These are phyloP conservation scores for Periophthalmus magnuspinnatus DNA, from an alignment of 2,797 vertebrate species.

Conservation along the genomic window DNA sequence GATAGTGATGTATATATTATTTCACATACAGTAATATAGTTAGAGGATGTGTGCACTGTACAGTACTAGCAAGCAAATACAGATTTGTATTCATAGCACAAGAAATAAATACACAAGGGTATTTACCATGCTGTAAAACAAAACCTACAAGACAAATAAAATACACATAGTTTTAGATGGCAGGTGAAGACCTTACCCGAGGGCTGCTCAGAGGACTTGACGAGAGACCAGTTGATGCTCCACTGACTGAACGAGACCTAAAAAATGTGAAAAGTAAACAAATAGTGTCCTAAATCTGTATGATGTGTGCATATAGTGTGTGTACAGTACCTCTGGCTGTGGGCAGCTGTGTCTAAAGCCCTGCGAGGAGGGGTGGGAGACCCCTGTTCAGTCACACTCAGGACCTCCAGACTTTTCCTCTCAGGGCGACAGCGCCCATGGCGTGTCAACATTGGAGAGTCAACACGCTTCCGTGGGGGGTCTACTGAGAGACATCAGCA, in stretches of 20 bases:
- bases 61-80: not conserved
- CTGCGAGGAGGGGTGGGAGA: conserved; percentile 89
- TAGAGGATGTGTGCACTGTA: conserved; percentile 8
- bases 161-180: conserved; percentile 8
- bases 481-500: conserved; percentile 62
- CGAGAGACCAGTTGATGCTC: conserved; percentile 90
- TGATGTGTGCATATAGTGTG: not conserved
- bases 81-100: not conserved
- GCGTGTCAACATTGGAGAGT: conserved; percentile 91
- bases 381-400: conserved; percentile 90
- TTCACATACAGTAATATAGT: not conserved
- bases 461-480: conserved; percentile 89
- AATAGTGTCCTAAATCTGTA: not conserved
- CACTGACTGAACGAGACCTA: conserved; percentile 90
- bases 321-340: conserved; percentile 75
- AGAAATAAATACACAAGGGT: not conserved
- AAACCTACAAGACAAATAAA: conserved; percentile 1
- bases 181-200: conserved; percentile 81
- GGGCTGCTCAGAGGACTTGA: conserved; percentile 94
- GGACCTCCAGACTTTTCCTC: conserved; percentile 91
- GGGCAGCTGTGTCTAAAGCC: conserved; percentile 82
- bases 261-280: conserved; percentile 13
- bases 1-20: conserved; percentile 6
- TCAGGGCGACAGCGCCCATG: conserved; percentile 89
- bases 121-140: not conserved